Percentiles rank a stretch among this genome's conserved stretches.
Evolutionary conservation across 2,113 vertebrate genomes (phyloP).

Genomic region (Labeo rohita): DNA sequence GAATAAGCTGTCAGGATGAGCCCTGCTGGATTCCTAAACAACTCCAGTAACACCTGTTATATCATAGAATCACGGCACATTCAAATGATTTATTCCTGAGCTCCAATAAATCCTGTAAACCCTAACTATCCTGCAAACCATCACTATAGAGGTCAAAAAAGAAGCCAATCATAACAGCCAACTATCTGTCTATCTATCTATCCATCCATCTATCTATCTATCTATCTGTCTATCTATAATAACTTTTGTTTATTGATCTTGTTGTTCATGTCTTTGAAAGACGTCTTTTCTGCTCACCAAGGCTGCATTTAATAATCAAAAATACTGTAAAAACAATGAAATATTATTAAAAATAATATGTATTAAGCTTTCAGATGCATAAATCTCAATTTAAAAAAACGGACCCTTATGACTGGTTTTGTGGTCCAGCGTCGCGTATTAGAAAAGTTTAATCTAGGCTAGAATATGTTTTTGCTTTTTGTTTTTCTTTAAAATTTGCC

Average conservation of each 20-base stretch:
- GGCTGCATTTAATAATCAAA: not conserved
- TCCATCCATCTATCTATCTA: too few species aligned
- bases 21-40: conserved; percentile 73
- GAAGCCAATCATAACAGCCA: not conserved
- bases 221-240: not conserved
- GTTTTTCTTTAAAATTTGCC: too few species aligned
- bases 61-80: conserved; percentile 46
- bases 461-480: too few species aligned
- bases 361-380: too few species aligned
- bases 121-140: too few species aligned
- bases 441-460: too few species aligned
- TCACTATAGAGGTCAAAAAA: not conserved
- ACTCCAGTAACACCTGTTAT: conserved; percentile 77
- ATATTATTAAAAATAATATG: too few species aligned
- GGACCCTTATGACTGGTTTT: too few species aligned
- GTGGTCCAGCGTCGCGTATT: too few species aligned
- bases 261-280: not conserved
- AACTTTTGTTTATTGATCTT: not conserved
- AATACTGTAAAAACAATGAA: too few species aligned
- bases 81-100: conserved; percentile 10
- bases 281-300: not conserved
- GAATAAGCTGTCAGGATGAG: conserved; percentile 75
- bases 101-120: conserved; percentile 2
- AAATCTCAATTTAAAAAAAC: too few species aligned
- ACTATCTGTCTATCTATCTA: too few species aligned